Base-by-base conservation (phyloP, 2,113 vertebrate genomes). In the Hemichromis elongatus region DNA sequence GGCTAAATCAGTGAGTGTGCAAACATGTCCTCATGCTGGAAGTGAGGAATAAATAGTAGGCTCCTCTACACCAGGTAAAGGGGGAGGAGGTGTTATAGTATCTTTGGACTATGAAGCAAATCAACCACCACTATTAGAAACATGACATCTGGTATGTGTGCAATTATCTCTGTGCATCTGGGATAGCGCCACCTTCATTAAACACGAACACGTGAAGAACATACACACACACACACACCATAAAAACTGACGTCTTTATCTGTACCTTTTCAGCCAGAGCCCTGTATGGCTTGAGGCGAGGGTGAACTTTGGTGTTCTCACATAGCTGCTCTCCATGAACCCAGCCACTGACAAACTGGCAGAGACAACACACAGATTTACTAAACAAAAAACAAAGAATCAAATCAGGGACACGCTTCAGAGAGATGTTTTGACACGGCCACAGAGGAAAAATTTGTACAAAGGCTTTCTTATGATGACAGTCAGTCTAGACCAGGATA, bases 261-360 rank as follows among this genome's bases (percentile, higher is more conserved):
- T 66, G 59, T 95, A 99, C 98, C 97, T 98, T 99, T 95, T 99
- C 98, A 92, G 97, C 96, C 10, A 99, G 89, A 42, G 98, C 94
- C 90, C 98, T 98, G 95, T 98, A 99, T 18, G 98, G 98, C 88
- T 99, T 99, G 93, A 99, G 96, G 90, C 98, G 96, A 18, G 98
- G 98, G 45, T 99, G 98, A 86, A 98, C 96, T 95, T 98, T 99
- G 81, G 96, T 95, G 70, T 96, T 97, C 79, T 99, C 98, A 91
- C 97, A 99, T 77, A 96, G 96, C 13, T 97, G 97, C 94, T 99
- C 98, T 56, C 98, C 98, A 50, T 99, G 97, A 68, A 98, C 98
- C 98, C 98, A 99, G 88, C 98, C 98, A 68, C 95, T 97, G 80
- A 97, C 96, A 96, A 99, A 98, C 98, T 99, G 89, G 81, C 92